Conservation (phyloP, 2,797 vertebrate genomes). For the Leontocebus nigricollis region DNA sequence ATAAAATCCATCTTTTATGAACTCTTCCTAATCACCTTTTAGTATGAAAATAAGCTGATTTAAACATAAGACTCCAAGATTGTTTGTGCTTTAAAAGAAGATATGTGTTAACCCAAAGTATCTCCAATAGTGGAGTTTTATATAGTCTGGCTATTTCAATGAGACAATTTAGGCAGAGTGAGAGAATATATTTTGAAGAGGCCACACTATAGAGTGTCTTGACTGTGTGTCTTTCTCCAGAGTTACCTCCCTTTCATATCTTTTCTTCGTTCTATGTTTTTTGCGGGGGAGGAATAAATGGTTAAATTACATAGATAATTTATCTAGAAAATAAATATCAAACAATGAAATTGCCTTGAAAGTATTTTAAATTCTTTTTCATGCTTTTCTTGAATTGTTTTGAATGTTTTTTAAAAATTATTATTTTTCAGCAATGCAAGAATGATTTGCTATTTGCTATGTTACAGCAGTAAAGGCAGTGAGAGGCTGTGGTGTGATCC, state of each 20-base stretch:
- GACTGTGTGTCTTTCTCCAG: not conserved
- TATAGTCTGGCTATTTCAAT: not conserved
- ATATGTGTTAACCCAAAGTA: not conserved
- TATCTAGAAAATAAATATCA: not conserved
- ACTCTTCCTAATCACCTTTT: not conserved
- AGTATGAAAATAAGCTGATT: not conserved
- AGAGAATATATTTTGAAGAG: not conserved
- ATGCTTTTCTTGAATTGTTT: not conserved
- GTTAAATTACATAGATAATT: not conserved
- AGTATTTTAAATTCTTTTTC: not conserved
- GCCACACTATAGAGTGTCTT: not conserved
- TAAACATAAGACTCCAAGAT: not conserved
- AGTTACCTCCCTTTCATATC: not conserved
- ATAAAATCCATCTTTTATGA: slow-evolving; percentile 6
- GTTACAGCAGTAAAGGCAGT: no score
- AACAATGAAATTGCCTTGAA: not conserved
- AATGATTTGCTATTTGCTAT: not conserved
- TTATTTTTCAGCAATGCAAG: not conserved
- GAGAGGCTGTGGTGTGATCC: not conserved
- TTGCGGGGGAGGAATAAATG: not conserved
- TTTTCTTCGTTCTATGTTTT: not conserved
- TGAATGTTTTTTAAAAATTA: not conserved
- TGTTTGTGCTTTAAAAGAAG: not conserved
- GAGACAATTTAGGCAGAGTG: not conserved
- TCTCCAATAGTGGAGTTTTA: not conserved